These are phyloP conservation scores for Pinna nobilis DNA, from an alignment of 1,140 invertebrate species.

Conservation along the genomic window DNA sequence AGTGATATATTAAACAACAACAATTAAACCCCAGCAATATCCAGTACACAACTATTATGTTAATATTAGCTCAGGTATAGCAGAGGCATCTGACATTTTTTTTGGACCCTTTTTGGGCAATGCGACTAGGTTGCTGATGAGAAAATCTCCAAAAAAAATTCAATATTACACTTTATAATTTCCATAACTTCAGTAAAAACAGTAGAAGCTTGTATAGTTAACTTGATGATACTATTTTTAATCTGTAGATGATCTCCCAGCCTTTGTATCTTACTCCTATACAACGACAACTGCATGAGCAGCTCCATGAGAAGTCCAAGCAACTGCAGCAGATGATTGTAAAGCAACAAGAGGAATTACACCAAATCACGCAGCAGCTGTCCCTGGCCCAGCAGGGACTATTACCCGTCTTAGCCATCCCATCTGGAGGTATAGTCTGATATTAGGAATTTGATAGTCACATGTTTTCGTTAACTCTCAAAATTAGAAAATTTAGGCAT, in stretches of 20 bases:
- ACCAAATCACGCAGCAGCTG: conserved; percentile 56
- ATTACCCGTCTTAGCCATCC: conserved; percentile 19
- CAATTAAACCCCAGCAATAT: no score
- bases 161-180: no score
- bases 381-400: conserved; percentile 34
- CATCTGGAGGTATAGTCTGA: neutral
- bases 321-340: conserved; percentile 57
- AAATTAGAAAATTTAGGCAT: no score
- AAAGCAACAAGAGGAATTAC: conserved; percentile 60
- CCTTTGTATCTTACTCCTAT: conserved; percentile 52
- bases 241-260: neutral
- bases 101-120: no score
- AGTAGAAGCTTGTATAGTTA: neutral
- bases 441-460: no score
- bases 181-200: neutral
- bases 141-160: no score
- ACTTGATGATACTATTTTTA: neutral
- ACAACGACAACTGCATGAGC: conserved; percentile 58
- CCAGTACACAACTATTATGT: no score
- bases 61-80: no score
- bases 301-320: conserved; percentile 57
- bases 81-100: no score
- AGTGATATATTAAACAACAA: no score
- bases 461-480: no score
- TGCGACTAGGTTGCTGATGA: no score